Conservation (phyloP, 2,113 vertebrate species). For the Pungitius pungitius region DNA sequence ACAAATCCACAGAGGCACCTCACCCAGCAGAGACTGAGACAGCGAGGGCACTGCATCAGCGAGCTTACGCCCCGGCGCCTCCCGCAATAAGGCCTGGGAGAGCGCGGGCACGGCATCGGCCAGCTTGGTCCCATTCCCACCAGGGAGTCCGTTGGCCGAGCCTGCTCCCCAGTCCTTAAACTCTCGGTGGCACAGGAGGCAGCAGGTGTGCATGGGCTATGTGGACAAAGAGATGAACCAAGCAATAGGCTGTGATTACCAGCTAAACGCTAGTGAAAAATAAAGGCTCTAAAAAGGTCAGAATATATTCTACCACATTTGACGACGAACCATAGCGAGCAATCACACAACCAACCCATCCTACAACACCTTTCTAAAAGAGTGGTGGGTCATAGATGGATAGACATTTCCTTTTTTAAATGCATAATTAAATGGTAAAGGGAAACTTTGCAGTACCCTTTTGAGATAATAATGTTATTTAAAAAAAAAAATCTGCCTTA, state of each 20-base stretch:
- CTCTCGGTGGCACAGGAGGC: conserved; percentile 95
- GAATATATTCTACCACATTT: background rate
- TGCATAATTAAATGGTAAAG: background rate
- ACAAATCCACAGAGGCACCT: conserved; percentile 99
- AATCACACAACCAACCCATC: background rate
- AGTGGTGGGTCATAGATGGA: background rate
- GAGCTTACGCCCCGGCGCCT: conserved; percentile 87
- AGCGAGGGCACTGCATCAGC: conserved; percentile 94
- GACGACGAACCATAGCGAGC: background rate
- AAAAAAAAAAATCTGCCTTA: background rate
- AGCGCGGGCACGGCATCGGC: conserved; percentile 88
- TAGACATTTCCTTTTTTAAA: background rate
- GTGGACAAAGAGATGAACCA: conserved; percentile 63
- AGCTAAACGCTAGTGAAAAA: background rate
- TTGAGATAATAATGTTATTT: background rate
- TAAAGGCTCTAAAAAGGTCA: too few species aligned
- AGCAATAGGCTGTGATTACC: background rate
- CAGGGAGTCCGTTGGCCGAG: conserved; percentile 89
- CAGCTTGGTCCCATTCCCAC: conserved; percentile 88
- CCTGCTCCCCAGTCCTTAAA: conserved; percentile 95
- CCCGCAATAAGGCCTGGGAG: conserved; percentile 93
- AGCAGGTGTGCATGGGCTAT: conserved; percentile 94
- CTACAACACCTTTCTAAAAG: background rate
- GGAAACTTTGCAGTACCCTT: background rate
- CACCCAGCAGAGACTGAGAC: conserved; percentile 95